Evolutionary conservation across 2,113 vertebrate species (phyloP).

Genomic region (Pleuronectes platessa): DNA sequence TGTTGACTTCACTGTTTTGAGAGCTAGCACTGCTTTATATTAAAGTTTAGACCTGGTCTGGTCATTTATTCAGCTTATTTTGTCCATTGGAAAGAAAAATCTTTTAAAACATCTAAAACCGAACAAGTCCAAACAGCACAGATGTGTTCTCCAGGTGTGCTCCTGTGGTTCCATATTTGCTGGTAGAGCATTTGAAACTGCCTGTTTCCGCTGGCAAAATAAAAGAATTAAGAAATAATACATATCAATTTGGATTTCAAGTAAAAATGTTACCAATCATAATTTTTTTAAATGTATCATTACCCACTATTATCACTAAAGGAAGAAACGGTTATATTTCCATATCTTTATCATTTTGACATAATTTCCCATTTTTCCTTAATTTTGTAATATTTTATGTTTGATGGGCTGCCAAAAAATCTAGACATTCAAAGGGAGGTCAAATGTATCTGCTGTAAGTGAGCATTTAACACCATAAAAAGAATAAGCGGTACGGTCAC

Average conservation of each 20-base stretch:
- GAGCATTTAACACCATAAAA: neutral
- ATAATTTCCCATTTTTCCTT: too few species aligned
- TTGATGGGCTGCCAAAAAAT: slow-evolving; percentile 2
- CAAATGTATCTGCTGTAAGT: neutral
- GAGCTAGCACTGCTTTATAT: slow-evolving; percentile 38
- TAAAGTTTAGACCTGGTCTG: slow-evolving; percentile 19
- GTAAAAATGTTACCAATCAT: too few species aligned
- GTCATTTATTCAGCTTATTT: neutral
- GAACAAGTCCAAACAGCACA: neutral
- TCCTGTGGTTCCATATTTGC: neutral
- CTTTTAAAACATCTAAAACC: neutral
- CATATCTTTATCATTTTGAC: too few species aligned
- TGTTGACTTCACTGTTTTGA: slow-evolving; percentile 30
- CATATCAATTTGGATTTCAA: too few species aligned
- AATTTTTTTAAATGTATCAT: too few species aligned
- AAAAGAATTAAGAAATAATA: too few species aligned
- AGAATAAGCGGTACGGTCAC: neutral
- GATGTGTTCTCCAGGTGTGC: neutral
- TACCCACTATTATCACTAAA: too few species aligned
- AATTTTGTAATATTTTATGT: too few species aligned
- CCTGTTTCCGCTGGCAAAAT: neutral
- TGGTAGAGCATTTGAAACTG: neutral
- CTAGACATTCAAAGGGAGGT: neutral
- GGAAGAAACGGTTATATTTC: too few species aligned
- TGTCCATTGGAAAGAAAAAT: neutral